phyloP scores from a whole-genome alignment of 2,888 invertebrate genomes.

The Cactoblastis cactorum region DNA sequence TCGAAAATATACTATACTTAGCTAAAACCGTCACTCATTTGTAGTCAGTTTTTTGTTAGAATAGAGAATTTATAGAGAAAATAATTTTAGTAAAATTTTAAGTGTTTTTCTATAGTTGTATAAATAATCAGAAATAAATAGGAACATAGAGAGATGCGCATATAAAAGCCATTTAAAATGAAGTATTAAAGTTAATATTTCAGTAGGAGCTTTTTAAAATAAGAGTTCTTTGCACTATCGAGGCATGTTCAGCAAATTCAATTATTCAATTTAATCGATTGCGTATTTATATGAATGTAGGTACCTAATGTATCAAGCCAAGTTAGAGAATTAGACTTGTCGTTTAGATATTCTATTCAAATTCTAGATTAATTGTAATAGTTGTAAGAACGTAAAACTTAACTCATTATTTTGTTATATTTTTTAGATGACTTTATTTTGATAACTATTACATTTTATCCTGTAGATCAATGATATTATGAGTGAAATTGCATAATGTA shows the following conservation, averaged over 20 bases:
- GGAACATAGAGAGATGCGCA: not conserved
- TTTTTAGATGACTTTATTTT: constrained; percentile 71
- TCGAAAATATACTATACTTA: not conserved
- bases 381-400: constrained; percentile 34
- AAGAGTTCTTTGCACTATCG: constrained; percentile 15
- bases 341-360: constrained; percentile 62
- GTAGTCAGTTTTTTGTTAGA: constrained; percentile 23
- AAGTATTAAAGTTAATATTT: constrained; percentile 3
- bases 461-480: constrained; percentile 40
- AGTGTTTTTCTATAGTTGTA: not conserved
- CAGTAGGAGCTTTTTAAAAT: constrained; percentile 7
- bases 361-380: constrained; percentile 47
- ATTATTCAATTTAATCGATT: constrained; percentile 33
- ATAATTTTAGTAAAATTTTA: constrained; percentile 16
- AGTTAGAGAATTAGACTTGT: constrained; percentile 57
- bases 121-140: not conserved
- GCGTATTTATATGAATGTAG: constrained; percentile 19
- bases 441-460: constrained; percentile 59
- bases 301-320: constrained; percentile 28
- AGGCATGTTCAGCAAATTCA: constrained; percentile 29
- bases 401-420: constrained; percentile 41
- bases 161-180: not conserved
- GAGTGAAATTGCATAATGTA: constrained; percentile 39
- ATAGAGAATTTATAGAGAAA: constrained; percentile 8
- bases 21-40: not conserved